Base-by-base conservation (phyloP, 2,113 vertebrate species). In the Gobius niger region DNA sequence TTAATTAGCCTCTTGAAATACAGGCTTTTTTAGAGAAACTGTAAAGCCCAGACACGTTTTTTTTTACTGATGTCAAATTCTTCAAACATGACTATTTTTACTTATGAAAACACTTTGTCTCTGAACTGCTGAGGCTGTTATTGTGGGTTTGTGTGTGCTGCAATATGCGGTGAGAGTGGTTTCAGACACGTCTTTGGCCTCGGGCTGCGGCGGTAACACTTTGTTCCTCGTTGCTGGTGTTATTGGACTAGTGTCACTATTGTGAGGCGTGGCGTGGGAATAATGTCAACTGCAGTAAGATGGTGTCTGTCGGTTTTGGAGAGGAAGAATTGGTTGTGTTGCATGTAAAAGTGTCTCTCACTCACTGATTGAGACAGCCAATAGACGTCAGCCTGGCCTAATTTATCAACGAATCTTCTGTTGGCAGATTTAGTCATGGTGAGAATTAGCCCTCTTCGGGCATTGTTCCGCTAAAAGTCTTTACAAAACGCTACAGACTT, bases 371-470 rank as follows among this genome's bases (percentile, higher is more conserved):
- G 59, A 75, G 67, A 59, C 64, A 59, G 62, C 65, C 57, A 63
- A 73, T 47, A 51, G 52, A 69, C 77, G 62, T 78, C 75, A 72
- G 77, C 19, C 41, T 16, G 42, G 66, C 72, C 72, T 82, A 74
- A 85, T 80, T 81, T 63, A 64, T 54, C 62, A 10, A 60, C 86
- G 75, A 78, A 83, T 60, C 78, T 64, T 54, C 68, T 53, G 54
- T 44, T 62, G 19, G 62, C 75, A 65, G 18, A 70, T 84, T 87
- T 79, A 82, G 80, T 54, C 4, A 15, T 59, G 76, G 80, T 82
- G 82, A 63, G 59, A 72, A 70, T 70, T 75, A 86, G 80, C 87
- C 78, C 56, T 83, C 75, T 82, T 67, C 74, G 68, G 24, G 70
- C 75, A 54, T 78, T 77, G 71, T 78, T 77, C 62, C 64, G 53